Evolutionary conservation across 2,797 vertebrate species (phyloP).

Genomic region (Anniella stebbinsi): DNA sequence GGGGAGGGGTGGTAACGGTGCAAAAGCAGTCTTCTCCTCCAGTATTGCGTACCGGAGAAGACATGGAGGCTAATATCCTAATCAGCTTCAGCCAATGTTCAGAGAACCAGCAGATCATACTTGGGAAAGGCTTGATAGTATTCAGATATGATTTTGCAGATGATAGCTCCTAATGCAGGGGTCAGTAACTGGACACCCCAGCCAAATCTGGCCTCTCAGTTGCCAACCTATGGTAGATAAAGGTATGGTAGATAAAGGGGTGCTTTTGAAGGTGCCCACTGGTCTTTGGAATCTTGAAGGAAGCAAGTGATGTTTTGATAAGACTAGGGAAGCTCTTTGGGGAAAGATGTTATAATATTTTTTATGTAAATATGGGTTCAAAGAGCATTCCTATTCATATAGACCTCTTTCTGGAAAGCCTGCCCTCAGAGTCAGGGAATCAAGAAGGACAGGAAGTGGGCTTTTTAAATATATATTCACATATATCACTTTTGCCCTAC

Average conservation of each 20-base stretch:
- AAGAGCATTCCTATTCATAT: background rate
- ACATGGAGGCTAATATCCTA: background rate
- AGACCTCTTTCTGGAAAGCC: background rate
- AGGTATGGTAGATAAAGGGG: background rate
- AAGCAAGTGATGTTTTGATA: background rate
- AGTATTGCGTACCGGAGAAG: background rate
- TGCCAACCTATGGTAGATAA: background rate
- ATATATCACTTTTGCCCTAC: background rate
- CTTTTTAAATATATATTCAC: background rate
- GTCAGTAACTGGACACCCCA: background rate
- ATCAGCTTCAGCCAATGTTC: background rate
- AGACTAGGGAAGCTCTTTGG: background rate
- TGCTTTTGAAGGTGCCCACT: background rate
- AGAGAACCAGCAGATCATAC: background rate
- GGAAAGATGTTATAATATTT: background rate
- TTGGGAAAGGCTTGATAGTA: too few relatives aligned
- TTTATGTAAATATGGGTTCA: background rate
- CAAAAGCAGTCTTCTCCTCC: background rate
- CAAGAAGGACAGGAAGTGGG: background rate
- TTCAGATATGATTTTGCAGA: background rate
- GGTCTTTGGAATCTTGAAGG: background rate
- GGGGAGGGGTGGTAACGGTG: too few relatives aligned
- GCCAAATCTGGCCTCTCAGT: background rate
- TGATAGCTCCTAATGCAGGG: background rate
- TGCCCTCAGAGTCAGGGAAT: background rate